A percentile compares a stretch with the other conserved stretches of the same genome.
Conservation (phyloP, 1,140 invertebrate species). For the Argopecten irradians region DNA sequence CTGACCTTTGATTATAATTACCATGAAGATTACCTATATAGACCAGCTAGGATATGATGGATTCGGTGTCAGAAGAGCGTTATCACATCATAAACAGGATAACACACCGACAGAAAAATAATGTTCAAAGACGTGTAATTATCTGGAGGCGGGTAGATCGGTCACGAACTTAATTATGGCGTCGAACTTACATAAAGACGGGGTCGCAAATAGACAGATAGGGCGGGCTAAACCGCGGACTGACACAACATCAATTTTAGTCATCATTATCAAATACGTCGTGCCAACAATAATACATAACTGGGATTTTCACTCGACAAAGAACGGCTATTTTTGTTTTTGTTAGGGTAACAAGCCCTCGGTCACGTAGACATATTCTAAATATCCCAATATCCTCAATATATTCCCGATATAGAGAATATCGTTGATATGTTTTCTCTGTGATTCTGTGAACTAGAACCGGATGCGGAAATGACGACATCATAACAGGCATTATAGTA, state of each 20-base stretch:
- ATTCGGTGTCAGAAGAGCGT: background rate
- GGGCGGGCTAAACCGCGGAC: background rate
- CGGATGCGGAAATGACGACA: background rate
- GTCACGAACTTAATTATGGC: constrained; percentile 1
- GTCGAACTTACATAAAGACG: background rate
- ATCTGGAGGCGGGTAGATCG: background rate
- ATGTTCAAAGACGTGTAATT: constrained; percentile 10
- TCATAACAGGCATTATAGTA: background rate
- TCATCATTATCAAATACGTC: constrained; percentile 1
- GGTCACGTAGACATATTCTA: background rate
- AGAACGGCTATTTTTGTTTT: background rate
- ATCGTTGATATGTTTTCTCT: too few species aligned
- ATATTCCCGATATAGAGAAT: too few species aligned
- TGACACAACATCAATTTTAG: background rate
- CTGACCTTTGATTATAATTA: background rate
- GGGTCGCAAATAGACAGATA: background rate
- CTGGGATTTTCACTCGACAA: background rate
- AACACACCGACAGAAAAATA: background rate
- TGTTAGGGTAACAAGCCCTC: background rate
- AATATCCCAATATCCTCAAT: too few species aligned
- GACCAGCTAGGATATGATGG: background rate
- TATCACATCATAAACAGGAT: background rate
- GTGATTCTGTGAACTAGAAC: background rate
- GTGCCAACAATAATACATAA: background rate
- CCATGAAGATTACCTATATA: background rate